Evolutionary conservation across 2,888 invertebrate species (phyloP).

Genomic region (Philereme vetulata): DNA sequence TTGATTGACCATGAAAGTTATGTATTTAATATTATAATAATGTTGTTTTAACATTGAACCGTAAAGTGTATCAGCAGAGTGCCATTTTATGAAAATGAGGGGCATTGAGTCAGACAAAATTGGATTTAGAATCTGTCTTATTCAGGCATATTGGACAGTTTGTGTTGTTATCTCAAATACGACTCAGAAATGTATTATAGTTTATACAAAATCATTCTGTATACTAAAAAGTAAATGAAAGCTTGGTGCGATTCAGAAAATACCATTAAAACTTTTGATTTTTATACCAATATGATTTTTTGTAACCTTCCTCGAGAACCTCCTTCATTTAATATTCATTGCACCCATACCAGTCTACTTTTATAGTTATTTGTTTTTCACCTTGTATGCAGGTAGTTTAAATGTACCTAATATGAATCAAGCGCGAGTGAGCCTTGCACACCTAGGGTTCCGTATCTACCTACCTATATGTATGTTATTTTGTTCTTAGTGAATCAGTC

Average conservation of each 20-base stretch:
- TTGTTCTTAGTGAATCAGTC: too few relatives aligned
- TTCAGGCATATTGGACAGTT: conserved; percentile 63
- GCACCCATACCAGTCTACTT: conserved; percentile 11
- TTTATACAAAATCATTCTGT: conserved; percentile 81
- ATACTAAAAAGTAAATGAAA: conserved; percentile 83
- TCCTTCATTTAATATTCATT: conserved; percentile 34
- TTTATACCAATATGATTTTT: conserved; percentile 81
- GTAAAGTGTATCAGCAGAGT: conserved; percentile 44
- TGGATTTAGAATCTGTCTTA: conserved; percentile 65
- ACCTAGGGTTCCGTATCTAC: too few relatives aligned
- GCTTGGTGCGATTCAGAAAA: conserved; percentile 84
- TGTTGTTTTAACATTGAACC: conserved; percentile 31
- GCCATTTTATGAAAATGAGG: conserved; percentile 67
- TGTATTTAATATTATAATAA: conserved; percentile 40
- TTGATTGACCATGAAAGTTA: conserved; percentile 42
- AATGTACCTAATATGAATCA: too few relatives aligned
- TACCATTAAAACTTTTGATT: conserved; percentile 85
- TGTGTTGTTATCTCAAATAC: conserved; percentile 68
- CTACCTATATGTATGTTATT: too few relatives aligned
- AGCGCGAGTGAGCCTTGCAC: too few relatives aligned
- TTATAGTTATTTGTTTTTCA: conserved; percentile 9
- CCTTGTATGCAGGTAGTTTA: not conserved
- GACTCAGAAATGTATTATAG: conserved; percentile 76
- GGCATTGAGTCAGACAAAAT: conserved; percentile 80
- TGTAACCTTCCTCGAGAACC: conserved; percentile 45